phyloP scores from a whole-genome alignment of 2,797 vertebrate genomes.

The Salmo trutta region DNA sequence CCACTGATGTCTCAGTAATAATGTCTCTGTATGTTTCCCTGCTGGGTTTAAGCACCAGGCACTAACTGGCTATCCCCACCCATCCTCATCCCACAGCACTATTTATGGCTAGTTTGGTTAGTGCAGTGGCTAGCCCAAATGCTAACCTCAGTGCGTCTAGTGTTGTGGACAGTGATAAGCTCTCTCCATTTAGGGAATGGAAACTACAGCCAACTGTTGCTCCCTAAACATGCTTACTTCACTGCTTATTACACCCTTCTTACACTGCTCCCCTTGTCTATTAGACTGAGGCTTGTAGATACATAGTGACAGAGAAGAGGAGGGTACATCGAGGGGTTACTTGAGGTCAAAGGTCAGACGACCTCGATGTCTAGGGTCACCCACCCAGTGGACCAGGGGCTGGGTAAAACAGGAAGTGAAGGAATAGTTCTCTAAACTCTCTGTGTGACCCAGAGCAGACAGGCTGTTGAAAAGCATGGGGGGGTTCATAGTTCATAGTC shows the following conservation, averaged over 20 bases:
- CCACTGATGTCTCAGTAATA: constrained; percentile 32
- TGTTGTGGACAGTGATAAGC: neutral
- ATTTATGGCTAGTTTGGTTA: neutral
- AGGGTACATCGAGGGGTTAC: constrained; percentile 50
- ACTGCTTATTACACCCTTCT: neutral
- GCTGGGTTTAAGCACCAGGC: constrained; percentile 27
- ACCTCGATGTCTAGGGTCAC: constrained; percentile 41
- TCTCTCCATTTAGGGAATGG: neutral
- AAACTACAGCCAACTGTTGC: neutral
- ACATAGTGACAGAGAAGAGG: neutral
- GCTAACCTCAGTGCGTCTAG: neutral
- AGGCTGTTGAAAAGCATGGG: constrained; percentile 62
- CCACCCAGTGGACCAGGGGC: constrained; percentile 26
- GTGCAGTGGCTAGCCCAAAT: neutral
- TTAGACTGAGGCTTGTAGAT: neutral
- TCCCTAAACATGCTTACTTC: neutral
- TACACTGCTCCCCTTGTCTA: neutral
- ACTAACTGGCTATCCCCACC: constrained; percentile 21
- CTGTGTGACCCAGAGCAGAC: constrained; percentile 62
- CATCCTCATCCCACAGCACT: constrained; percentile 4
- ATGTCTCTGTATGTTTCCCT: constrained; percentile 32
- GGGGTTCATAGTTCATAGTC: constrained; percentile 30
- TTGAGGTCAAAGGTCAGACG: constrained; percentile 46
- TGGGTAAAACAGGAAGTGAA: constrained; percentile 58
- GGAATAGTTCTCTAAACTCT: constrained; percentile 55